Percentiles rank a stretch among this genome's conserved stretches.
Evolutionary conservation across 1,140 invertebrate genomes (phyloP).

Genomic region (Meloidogyne exigua): DNA sequence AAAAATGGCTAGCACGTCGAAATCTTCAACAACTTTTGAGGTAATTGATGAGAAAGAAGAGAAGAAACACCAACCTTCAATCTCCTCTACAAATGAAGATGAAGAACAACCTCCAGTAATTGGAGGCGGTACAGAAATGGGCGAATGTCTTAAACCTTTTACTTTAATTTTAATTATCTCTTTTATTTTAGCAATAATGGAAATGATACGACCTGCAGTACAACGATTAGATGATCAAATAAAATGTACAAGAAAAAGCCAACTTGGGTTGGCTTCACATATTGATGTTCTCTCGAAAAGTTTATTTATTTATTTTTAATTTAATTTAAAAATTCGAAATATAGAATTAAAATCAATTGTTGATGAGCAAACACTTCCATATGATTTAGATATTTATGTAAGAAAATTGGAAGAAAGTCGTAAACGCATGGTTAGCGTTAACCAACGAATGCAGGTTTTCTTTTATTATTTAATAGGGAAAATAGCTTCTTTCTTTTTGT

Average conservation of each 20-base stretch:
- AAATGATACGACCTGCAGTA: conserved; percentile 47
- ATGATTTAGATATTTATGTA: conserved; percentile 48
- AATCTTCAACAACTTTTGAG: neutral
- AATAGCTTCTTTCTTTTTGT: no score
- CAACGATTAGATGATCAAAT: conserved; percentile 45
- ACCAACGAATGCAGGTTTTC: conserved; percentile 12
- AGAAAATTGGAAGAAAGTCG: conserved; percentile 50
- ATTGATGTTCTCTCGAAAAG: conserved; percentile 45
- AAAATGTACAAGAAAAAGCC: conserved; percentile 50
- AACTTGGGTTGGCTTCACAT: conserved; percentile 36
- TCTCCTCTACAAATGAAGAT: neutral
- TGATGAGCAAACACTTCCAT: conserved; percentile 48
- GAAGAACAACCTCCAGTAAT: neutral
- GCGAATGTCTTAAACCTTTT: neutral
- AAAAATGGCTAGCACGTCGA: neutral
- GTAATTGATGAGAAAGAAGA: neutral
- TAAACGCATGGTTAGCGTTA: conserved; percentile 20
- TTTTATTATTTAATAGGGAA: no score
- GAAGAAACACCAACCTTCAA: neutral
- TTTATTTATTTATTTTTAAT: conserved; percentile 17
- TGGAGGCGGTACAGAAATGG: conserved; percentile 8
- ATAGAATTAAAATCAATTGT: conserved; percentile 43
- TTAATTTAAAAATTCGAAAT: conserved; percentile 13
- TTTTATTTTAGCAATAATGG: conserved; percentile 44
- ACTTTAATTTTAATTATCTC: neutral